These are phyloP conservation scores for Solea solea DNA, from an alignment of 2,113 vertebrate species.

Conservation along the genomic window DNA sequence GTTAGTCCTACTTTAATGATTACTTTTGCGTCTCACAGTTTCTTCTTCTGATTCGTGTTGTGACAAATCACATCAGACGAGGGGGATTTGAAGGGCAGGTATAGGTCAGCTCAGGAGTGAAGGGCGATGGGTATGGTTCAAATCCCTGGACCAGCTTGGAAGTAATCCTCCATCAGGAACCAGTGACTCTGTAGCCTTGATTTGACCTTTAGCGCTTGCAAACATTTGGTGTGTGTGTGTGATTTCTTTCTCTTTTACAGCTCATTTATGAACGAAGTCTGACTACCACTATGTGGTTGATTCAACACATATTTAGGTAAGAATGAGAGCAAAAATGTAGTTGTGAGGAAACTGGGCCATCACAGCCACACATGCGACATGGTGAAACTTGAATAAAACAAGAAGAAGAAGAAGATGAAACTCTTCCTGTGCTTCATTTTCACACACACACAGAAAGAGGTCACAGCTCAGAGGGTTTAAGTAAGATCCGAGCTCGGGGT, in stretches of 20 bases:
- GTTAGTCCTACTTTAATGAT: not conserved
- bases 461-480: slow-evolving; percentile 1
- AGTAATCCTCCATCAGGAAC: slow-evolving; percentile 22
- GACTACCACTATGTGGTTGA: not conserved
- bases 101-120: slow-evolving; percentile 9
- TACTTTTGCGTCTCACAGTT: not conserved
- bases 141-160: slow-evolving; percentile 26
- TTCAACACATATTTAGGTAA: not conserved
- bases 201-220: not conserved
- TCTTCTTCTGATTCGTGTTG: slow-evolving; percentile 8
- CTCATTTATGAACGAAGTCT: no score
- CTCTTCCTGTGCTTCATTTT: not conserved
- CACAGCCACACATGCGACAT: not conserved
- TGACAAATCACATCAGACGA: slow-evolving; percentile 4
- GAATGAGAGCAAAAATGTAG: slow-evolving; percentile 15
- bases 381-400: not conserved
- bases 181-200: not conserved
- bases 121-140: slow-evolving; percentile 1
- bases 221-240: not conserved
- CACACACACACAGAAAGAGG: not conserved
- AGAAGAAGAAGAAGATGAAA: not conserved
- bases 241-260: no score
- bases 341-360: slow-evolving; percentile 18
- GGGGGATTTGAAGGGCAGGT: slow-evolving; percentile 38
- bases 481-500: slow-evolving; percentile 29